These are phyloP conservation scores for Apamea crenata DNA, from an alignment of 2,888 invertebrate species.

Conservation along the genomic window DNA sequence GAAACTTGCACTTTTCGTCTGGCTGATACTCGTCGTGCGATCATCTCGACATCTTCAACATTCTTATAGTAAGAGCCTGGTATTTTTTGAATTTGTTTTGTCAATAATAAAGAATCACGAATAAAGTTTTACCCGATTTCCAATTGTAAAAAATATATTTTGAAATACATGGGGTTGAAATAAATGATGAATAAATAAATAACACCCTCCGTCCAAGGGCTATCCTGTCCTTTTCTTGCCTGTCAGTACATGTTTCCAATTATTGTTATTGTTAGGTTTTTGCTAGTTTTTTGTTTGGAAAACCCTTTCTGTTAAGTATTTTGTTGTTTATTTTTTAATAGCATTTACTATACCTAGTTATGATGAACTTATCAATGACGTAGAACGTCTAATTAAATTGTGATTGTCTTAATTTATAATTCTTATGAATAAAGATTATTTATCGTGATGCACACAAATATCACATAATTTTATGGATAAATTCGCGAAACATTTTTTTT, in stretches of 20 bases:
- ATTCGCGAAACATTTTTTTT: not conserved
- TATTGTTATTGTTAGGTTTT: constrained; percentile 39
- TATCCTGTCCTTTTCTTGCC: constrained; percentile 72
- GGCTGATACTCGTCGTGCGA: constrained; percentile 58
- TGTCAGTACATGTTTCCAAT: constrained; percentile 69
- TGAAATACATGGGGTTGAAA: constrained; percentile 68
- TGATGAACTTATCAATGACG: not conserved
- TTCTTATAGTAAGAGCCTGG: constrained; percentile 88
- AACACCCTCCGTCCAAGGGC: constrained; percentile 72
- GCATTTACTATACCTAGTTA: not conserved
- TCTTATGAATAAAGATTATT: constrained; percentile 20
- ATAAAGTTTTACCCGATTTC: constrained; percentile 77
- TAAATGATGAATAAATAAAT: constrained; percentile 64
- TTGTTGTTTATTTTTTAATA: constrained; percentile 16
- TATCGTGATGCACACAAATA: not conserved
- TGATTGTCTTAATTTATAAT: constrained; percentile 10
- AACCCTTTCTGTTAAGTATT: constrained; percentile 35
- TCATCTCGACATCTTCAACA: constrained; percentile 74
- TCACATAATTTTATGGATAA: not conserved
- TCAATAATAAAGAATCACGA: constrained; percentile 83
- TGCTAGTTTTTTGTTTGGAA: constrained; percentile 34
- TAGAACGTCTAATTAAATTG: not conserved
- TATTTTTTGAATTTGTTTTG: constrained; percentile 88
- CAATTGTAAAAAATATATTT: constrained; percentile 72
- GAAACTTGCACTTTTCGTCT: constrained; percentile 35